Base-by-base conservation (phyloP, 2,888 invertebrate species). In the Phrixothrix hirtus region DNA sequence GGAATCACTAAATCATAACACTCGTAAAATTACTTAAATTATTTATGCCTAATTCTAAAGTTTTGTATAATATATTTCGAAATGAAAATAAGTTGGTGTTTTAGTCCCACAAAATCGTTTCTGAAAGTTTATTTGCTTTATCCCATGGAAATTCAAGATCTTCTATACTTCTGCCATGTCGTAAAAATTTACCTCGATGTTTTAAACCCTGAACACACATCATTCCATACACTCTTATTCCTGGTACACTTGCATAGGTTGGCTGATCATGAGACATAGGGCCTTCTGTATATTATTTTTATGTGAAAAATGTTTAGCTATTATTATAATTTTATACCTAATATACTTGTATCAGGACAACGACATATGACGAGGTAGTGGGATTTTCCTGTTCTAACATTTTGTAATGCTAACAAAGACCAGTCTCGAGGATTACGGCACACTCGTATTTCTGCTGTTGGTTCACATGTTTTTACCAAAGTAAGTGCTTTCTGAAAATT, bases 261-360 rank as follows among this genome's bases (percentile, higher is more conserved):
- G 95, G 94, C 71, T 93, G 93, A 72, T 93, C 92, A 73, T 95
- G 95, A 6, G 91, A 91, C 86, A 94, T 91, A 42, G 95, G 95
- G 9, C 94, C 95, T 78, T 94, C 94, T 93, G 80, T 17, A 70
- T 69, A 6, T 13, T 7, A 1, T 16, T 32, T 16, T 31, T 11
- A n/a, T 15, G 30, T 9, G 7, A 2, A 16, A 31, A n/a, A 38
- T 15, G 17, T 9, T 6, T 17, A 27, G 13, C 5, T 11, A 31
- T 1, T 5, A 11, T 5, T 26, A 12, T 11, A 14, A 10, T 4
- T 29, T 29, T 77, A 81, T 79, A 93, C 92, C 92, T 73, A 95
- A 81, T 71, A 89, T 83, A 69, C 88, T 89, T 62, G 86, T 84
- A 65, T 89, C 88, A 1, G 93, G 90, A 77, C 95, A 95, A 64